Base-by-base conservation (phyloP, 35 echinoderm and acorn worm genomes). In the Acanthaster planci region DNA sequence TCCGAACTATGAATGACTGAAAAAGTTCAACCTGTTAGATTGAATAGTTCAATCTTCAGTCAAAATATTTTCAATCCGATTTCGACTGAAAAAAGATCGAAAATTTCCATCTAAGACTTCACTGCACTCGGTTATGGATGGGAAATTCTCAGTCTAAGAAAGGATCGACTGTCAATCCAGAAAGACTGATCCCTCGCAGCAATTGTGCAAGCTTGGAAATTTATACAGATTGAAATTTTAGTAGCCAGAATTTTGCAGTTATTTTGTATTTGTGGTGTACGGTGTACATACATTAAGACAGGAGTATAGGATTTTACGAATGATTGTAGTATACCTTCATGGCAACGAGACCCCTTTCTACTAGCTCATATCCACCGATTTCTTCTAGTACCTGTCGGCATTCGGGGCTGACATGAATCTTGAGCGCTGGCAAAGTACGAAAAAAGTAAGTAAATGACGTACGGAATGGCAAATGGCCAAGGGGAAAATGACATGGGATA, bases 391-490 rank as follows among this genome's bases (percentile, higher is more conserved):
- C 90, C 21, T 85, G 59, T 47, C 78, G 80, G 38, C 95, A 98
- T 51, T 90, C 89, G 6, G 95, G 95, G 78, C 95, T 98, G 0
- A 98, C 92, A 30, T 98, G 95, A 40, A 98, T 98, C 76, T 87
- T 93, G 8, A 93, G 79, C 12, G 91, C 95, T 94, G 58, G 27
- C 34, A 38, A 64, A 76, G n/a, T n/a, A n/a, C n/a, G n/a, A n/a
- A 76, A 77, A n/a, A 51, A 77, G 18, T 34, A 0, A 39, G 37
- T 31, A 76, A 76, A 76, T 12, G 78, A 80, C 39, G 0, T 8
- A n/a, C n/a, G 10, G 16, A 80, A 80, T 51, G 18, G 17, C 10
- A 44, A 21, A 39, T 32, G 23, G n/a, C 31, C 2, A 54, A 53
- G 35, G n/a, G n/a, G n/a, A n/a, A n/a, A n/a, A n/a, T n/a, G n/a